Percentiles rank a stretch among this genome's conserved stretches.
These are phyloP conservation scores for Brachionus rotundiformis DNA, from an alignment of 1,140 invertebrate genomes.

Conservation along the genomic window DNA sequence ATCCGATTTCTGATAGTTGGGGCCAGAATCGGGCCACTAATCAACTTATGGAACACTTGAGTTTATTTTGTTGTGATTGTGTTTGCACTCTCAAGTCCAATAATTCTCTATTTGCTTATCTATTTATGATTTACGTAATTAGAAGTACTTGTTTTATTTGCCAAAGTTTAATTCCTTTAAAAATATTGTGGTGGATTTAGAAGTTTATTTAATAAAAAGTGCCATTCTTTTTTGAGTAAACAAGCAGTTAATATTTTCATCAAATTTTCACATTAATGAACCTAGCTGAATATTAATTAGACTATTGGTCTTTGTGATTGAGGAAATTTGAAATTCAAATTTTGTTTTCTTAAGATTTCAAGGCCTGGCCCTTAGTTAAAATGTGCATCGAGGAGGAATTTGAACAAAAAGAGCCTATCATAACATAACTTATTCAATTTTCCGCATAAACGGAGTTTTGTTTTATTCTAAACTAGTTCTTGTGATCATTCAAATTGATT, in stretches of 20 bases:
- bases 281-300: conserved; percentile 39
- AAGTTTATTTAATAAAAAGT: neutral
- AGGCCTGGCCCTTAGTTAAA: neutral
- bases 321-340: conserved; percentile 41
- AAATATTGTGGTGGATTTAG: neutral
- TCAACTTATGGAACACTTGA: neutral
- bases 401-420: conserved; percentile 42
- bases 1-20: conserved; percentile 11
- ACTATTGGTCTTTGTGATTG: neutral
- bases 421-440: conserved; percentile 44
- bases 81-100: neutral
- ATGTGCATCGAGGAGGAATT: neutral
- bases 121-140: conserved; percentile 34
- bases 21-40: neutral
- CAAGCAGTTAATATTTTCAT: neutral
- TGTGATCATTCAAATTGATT: neutral
- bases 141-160: neutral
- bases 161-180: conserved; percentile 2
- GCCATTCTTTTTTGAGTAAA: neutral
- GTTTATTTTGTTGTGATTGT: neutral
- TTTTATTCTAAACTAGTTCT: neutral
- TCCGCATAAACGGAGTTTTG: conserved; percentile 3
- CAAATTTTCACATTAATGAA: conserved; percentile 43
- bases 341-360: conserved; percentile 43
- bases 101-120: conserved; percentile 32